phyloP scores from a whole-genome alignment of 1,140 invertebrate genomes.

The Helicorthomorpha holstii region DNA sequence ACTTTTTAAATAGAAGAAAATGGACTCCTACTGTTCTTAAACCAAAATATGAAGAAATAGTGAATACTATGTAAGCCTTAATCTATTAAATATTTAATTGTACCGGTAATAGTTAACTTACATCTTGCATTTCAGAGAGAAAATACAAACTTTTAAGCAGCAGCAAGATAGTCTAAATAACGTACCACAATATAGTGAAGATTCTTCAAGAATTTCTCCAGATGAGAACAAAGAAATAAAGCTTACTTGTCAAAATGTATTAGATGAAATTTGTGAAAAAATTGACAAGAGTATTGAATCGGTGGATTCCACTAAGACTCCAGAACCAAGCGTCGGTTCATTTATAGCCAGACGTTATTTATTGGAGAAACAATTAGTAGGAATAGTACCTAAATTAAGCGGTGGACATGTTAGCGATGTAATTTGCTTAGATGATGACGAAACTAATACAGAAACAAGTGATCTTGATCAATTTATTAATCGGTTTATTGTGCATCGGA shows the following conservation, averaged over 20 bases:
- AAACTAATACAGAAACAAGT: neutral
- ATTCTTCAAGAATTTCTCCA: no score
- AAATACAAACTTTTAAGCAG: no score
- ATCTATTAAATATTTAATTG: constrained; percentile 4
- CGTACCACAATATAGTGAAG: no score
- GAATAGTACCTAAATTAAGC: neutral
- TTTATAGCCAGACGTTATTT: no score
- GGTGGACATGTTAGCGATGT: neutral
- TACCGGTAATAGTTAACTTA: neutral
- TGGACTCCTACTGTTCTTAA: neutral
- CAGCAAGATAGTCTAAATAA: no score
- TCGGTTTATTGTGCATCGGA: neutral
- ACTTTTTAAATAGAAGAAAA: neutral
- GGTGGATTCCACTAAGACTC: no score
- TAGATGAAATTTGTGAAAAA: no score
- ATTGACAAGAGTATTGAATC: no score
- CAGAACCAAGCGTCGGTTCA: no score
- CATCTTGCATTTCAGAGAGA: neutral
- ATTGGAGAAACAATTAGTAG: no score
- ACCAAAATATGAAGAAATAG: neutral
- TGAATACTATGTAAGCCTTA: neutral
- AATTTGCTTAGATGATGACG: neutral
- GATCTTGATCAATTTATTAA: neutral
- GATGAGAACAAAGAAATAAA: no score
- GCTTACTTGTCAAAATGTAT: no score